Evolutionary conservation across 2,888 invertebrate species (phyloP).

Genomic region (Cerastis rubricosa): DNA sequence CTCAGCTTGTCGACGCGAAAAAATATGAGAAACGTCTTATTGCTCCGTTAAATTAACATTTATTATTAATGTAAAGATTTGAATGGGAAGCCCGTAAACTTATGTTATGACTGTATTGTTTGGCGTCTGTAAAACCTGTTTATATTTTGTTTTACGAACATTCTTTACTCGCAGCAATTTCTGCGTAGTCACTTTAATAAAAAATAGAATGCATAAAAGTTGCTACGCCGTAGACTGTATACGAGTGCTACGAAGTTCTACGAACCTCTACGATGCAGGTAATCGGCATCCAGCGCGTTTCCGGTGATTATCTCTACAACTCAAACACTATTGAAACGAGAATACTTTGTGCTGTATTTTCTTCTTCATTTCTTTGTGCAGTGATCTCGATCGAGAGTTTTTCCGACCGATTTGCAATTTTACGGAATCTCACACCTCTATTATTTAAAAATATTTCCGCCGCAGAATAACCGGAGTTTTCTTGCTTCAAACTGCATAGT

Average conservation of each 20-base stretch:
- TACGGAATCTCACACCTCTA: conserved; percentile 30
- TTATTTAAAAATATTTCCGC: conserved; percentile 37
- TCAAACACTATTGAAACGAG: conserved; percentile 38
- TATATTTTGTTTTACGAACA: conserved; percentile 31
- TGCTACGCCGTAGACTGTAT: conserved; percentile 57
- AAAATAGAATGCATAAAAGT: conserved; percentile 19
- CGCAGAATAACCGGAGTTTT: conserved; percentile 40
- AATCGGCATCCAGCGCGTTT: conserved; percentile 6
- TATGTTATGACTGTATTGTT: conserved; percentile 51
- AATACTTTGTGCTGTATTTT: conserved; percentile 34
- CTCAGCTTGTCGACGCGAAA: conserved; percentile 62
- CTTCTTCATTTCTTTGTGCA: conserved; percentile 40
- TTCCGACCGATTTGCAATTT: conserved; percentile 45
- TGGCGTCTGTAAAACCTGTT: conserved; percentile 32
- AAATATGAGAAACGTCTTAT: conserved; percentile 71
- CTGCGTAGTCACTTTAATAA: conserved; percentile 27
- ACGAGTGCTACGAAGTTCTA: conserved; percentile 46
- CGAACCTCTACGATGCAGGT: conserved; percentile 26
- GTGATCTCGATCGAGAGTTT: conserved; percentile 29
- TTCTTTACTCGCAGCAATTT: conserved; percentile 10
- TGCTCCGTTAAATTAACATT: conserved; percentile 71
- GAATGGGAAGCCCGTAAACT: conserved; percentile 54
- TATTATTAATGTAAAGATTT: conserved; percentile 65
- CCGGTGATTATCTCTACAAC: conserved; percentile 23
- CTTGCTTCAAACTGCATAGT: conserved; percentile 50